Evolutionary conservation across 2,888 invertebrate species (phyloP).

Genomic region (Phlogophora meticulosa): DNA sequence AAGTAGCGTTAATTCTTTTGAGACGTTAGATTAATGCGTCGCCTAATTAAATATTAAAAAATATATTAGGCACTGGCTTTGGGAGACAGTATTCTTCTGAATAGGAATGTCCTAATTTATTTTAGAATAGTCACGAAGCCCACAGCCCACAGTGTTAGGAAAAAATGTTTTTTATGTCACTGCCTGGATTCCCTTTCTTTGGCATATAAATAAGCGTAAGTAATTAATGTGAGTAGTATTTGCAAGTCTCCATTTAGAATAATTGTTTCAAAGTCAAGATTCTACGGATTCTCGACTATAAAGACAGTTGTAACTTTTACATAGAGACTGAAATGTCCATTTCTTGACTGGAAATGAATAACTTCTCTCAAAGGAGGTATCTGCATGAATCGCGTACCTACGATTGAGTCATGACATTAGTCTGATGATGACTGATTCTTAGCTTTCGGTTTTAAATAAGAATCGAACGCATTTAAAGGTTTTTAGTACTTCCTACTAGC

Average conservation of each 20-base stretch:
- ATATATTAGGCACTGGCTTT: conserved; percentile 45
- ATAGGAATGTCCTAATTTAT: conserved; percentile 51
- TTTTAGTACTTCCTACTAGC: conserved; percentile 3
- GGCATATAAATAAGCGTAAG: conserved; percentile 11
- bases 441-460: conserved; percentile 11
- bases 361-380: neutral
- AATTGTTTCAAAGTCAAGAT: neutral
- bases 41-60: conserved; percentile 69
- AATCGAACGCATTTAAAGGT: conserved; percentile 12
- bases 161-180: conserved; percentile 7
- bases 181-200: conserved; percentile 10
- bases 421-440: conserved; percentile 5
- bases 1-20: conserved; percentile 68
- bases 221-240: neutral
- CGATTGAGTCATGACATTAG: neutral
- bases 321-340: neutral
- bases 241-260: neutral
- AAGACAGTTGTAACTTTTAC: neutral
- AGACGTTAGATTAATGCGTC: conserved; percentile 67
- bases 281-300: neutral
- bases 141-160: conserved; percentile 10
- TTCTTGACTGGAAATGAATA: neutral
- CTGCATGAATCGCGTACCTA: neutral
- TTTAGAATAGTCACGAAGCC: conserved; percentile 11
- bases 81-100: conserved; percentile 41